Evolutionary conservation across 2,797 vertebrate genomes (phyloP).

Genomic region (Arnoldichthys spilopterus): DNA sequence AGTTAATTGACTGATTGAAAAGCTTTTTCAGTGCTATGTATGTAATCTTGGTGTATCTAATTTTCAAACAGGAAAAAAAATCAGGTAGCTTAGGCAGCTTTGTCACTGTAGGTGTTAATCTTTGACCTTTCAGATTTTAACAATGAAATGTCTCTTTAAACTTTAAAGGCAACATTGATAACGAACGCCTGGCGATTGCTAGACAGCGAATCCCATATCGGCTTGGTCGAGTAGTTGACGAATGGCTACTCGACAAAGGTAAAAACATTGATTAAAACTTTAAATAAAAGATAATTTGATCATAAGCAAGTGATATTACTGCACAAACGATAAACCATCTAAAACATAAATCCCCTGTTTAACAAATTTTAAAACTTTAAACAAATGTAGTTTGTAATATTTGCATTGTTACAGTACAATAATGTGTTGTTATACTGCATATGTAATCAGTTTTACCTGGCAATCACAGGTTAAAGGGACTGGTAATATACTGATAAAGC

Average conservation of each 20-base stretch:
- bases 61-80: conserved; percentile 84
- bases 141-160: conserved; percentile 99
- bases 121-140: conserved; percentile 99
- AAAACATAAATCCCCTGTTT: conserved; percentile 99
- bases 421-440: conserved; percentile 87
- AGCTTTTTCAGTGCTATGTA: conserved; percentile 94
- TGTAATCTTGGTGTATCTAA: conserved; percentile 89
- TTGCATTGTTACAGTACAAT: conserved; percentile 89
- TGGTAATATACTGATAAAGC: conserved; percentile 99
- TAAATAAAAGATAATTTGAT: conserved; percentile 96
- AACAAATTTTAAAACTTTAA: conserved; percentile 95
- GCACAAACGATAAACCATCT: conserved; percentile 99
- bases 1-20: conserved; percentile 94
- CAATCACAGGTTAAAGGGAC: conserved; percentile 99
- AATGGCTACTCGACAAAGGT: conserved; percentile 99
- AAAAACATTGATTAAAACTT: conserved; percentile 99
- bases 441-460: conserved; percentile 98
- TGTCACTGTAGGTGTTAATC: conserved; percentile 97
- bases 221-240: conserved; percentile 99
- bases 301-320: conserved; percentile 93
- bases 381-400: conserved; percentile 98
- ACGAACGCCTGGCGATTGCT: conserved; percentile 99
- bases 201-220: conserved; percentile 99
- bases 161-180: conserved; percentile 99
- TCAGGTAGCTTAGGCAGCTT: conserved; percentile 89